A percentile compares a stretch with the other conserved stretches of the same genome.
These are phyloP conservation scores for Metellina segmentata DNA, from an alignment of 2,888 invertebrate species.

Conservation along the genomic window DNA sequence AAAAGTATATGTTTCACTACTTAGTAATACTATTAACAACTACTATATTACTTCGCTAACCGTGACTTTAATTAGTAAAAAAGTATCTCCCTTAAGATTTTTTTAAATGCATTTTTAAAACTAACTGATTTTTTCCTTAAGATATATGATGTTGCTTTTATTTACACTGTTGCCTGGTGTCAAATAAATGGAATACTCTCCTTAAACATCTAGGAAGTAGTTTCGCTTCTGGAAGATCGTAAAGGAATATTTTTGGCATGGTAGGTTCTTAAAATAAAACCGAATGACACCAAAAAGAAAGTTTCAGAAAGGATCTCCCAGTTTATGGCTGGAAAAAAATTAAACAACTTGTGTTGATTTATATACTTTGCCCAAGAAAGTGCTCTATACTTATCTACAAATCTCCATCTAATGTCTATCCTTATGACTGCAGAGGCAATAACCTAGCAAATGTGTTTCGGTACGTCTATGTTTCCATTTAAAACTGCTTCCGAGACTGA, in stretches of 20 bases:
- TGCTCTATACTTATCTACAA: neutral
- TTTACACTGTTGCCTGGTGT: neutral
- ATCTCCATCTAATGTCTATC: constrained; percentile 22
- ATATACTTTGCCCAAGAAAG: neutral
- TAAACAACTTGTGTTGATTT: neutral
- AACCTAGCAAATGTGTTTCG: constrained; percentile 17
- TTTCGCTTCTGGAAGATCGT: neutral
- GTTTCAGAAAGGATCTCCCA: neutral
- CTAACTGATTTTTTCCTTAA: neutral
- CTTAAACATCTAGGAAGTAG: neutral
- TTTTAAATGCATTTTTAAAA: neutral
- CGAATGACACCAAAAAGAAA: neutral
- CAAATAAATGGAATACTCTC: neutral
- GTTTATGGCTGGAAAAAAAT: neutral
- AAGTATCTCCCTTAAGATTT: neutral
- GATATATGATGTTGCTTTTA: neutral
- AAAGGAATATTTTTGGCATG: neutral
- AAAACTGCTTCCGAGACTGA: neutral
- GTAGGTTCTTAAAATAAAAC: neutral
- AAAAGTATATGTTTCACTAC: no score
- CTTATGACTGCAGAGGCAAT: constrained; percentile 27
- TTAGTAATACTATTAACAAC: no score
- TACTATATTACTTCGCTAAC: no score
- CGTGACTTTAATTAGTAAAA: neutral
- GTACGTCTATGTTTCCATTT: constrained; percentile 24